These are phyloP conservation scores for Thamnophis sirtalis DNA, from an alignment of 2,113 vertebrate species.

Conservation along the genomic window DNA sequence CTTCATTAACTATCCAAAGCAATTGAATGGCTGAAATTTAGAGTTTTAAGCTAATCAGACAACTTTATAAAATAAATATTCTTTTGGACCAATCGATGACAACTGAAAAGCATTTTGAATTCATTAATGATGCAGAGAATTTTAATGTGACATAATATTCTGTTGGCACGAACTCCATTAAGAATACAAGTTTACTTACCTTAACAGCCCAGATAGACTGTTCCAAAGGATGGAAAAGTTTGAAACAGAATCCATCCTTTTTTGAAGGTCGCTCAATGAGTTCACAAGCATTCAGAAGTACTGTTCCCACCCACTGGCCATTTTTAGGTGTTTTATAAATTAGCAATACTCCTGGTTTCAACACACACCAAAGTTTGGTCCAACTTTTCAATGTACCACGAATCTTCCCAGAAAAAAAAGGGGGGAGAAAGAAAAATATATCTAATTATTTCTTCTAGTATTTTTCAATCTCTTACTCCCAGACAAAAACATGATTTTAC, in stretches of 20 bases:
- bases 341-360: constrained; percentile 94
- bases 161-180: neutral
- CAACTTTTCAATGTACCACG: constrained; percentile 97
- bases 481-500: neutral
- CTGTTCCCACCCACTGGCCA: constrained; percentile 98
- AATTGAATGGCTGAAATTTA: neutral
- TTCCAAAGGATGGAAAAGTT: constrained; percentile 97
- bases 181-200: constrained; percentile 70
- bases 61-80: neutral
- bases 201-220: constrained; percentile 99
- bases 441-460: neutral
- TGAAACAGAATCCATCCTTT: constrained; percentile 99
- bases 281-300: constrained; percentile 95
- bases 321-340: constrained; percentile 98
- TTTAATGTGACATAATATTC: constrained; percentile 4
- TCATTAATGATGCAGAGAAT: neutral
- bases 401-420: constrained; percentile 75
- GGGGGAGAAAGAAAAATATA: neutral
- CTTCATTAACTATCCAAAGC: neutral
- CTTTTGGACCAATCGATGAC: neutral
- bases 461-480: neutral
- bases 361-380: constrained; percentile 98
- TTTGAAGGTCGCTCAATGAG: constrained; percentile 98
- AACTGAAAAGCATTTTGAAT: neutral
- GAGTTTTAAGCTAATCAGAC: neutral